Evolutionary conservation across 2,888 invertebrate species (phyloP).

Genomic region (Dilophus febrilis): DNA sequence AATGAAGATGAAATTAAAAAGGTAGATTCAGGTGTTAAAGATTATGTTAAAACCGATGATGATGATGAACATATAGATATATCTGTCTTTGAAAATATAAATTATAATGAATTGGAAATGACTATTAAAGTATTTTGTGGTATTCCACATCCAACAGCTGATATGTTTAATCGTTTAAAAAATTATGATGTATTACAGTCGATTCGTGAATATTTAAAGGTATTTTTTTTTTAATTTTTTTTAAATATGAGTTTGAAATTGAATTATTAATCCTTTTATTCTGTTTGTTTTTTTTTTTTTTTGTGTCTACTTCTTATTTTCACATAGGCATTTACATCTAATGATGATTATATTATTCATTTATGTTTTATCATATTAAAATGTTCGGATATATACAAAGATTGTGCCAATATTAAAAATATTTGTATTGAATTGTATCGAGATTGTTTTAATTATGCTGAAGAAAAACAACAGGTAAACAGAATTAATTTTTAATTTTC

Average conservation of each 20-base stretch:
- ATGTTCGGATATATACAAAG: slow-evolving; percentile 22
- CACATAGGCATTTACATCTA: slow-evolving; percentile 19
- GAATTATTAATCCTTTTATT: background rate
- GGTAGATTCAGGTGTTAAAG: slow-evolving; percentile 17
- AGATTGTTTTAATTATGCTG: slow-evolving; percentile 25
- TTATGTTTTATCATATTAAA: slow-evolving; percentile 27
- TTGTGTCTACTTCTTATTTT: slow-evolving; percentile 3
- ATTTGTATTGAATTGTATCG: slow-evolving; percentile 21
- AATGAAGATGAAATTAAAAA: slow-evolving; percentile 21
- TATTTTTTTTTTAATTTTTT: slow-evolving; percentile 7
- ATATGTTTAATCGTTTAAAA: slow-evolving; percentile 22
- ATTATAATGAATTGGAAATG: slow-evolving; percentile 10
- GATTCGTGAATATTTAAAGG: slow-evolving; percentile 21
- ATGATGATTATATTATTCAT: slow-evolving; percentile 22
- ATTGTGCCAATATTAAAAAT: slow-evolving; percentile 22
- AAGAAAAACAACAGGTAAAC: slow-evolving; percentile 19
- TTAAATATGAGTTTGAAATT: background rate
- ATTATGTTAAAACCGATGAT: slow-evolving; percentile 16
- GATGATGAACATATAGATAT: slow-evolving; percentile 5
- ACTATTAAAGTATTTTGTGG: slow-evolving; percentile 23
- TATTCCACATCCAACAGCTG: slow-evolving; percentile 20
- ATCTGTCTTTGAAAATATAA: slow-evolving; percentile 9
- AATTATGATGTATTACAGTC: slow-evolving; percentile 21
- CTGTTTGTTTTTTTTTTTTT: slow-evolving; percentile 1
- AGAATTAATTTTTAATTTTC: background rate